These are phyloP conservation scores for Caenorhabditis uteleia DNA, from an alignment of 2,888 invertebrate species.

Conservation along the genomic window DNA sequence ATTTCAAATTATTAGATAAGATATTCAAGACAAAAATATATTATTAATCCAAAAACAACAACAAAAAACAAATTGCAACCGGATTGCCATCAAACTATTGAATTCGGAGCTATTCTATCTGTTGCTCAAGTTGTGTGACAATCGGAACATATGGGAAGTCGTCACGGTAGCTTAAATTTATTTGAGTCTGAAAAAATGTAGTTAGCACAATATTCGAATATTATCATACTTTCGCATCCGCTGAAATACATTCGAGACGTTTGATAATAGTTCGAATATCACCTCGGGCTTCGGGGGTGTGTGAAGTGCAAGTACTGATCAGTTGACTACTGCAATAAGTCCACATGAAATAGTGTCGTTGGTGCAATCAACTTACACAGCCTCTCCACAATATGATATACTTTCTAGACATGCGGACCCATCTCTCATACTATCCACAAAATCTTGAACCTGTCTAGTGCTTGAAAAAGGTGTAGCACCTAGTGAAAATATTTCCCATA, in stretches of 20 bases:
- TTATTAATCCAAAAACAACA: background rate
- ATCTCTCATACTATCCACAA: conserved; percentile 31
- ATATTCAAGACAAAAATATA: no score
- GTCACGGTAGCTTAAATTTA: conserved; percentile 30
- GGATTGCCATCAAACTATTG: no score
- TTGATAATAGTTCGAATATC: conserved; percentile 36
- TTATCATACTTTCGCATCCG: conserved; percentile 27
- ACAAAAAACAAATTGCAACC: background rate
- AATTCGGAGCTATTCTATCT: conserved; percentile 12
- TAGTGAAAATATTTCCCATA: conserved; percentile 41
- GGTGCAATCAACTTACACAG: conserved; percentile 13
- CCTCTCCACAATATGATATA: conserved; percentile 31
- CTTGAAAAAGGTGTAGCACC: conserved; percentile 34
- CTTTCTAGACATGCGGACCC: conserved; percentile 30
- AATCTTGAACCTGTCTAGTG: conserved; percentile 23
- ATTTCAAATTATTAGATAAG: no score
- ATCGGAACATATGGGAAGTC: conserved; percentile 37
- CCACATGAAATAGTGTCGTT: background rate
- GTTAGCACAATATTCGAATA: background rate
- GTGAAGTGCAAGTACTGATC: conserved; percentile 25
- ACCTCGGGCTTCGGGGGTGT: conserved; percentile 28
- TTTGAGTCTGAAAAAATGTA: conserved; percentile 22
- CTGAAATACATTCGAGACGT: conserved; percentile 39
- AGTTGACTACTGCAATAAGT: conserved; percentile 22
- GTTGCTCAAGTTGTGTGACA: conserved; percentile 36